These are phyloP conservation scores for Cremastobaeus sp. DNA, from an alignment of 2,888 invertebrate genomes.

Conservation along the genomic window DNA sequence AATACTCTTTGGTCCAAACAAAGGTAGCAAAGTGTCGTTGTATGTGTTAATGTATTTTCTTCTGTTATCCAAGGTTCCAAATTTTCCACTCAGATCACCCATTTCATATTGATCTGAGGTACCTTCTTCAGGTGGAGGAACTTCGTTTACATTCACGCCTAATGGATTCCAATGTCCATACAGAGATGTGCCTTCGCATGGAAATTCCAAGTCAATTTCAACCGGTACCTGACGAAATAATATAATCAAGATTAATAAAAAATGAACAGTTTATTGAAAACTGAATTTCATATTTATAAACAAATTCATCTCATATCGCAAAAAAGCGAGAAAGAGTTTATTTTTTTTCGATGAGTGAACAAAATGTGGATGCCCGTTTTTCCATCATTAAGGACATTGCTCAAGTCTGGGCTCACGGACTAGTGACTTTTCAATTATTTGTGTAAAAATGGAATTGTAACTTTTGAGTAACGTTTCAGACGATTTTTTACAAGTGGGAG, in stretches of 20 bases:
- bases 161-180: constrained; percentile 94
- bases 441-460: no score
- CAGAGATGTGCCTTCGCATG: constrained; percentile 89
- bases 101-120: constrained; percentile 92
- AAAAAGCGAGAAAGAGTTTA: no score
- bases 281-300: constrained; percentile 1
- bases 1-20: constrained; percentile 90
- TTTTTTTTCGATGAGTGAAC: no score
- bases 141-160: constrained; percentile 82
- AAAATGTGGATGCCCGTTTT: no score
- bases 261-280: no score
- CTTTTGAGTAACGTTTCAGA: no score
- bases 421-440: no score
- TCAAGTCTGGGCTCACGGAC: no score
- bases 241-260: no score
- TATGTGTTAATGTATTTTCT: constrained; percentile 81
- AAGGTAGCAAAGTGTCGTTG: constrained; percentile 89
- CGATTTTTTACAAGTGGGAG: no score
- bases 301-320: no score
- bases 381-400: no score
- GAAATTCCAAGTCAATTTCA: constrained; percentile 90
- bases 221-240: constrained; percentile 84
- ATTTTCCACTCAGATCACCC: constrained; percentile 92
- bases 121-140: constrained; percentile 83
- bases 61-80: constrained; percentile 85